Conservation (phyloP, 2,888 invertebrate genomes). For the Catocala nupta region DNA sequence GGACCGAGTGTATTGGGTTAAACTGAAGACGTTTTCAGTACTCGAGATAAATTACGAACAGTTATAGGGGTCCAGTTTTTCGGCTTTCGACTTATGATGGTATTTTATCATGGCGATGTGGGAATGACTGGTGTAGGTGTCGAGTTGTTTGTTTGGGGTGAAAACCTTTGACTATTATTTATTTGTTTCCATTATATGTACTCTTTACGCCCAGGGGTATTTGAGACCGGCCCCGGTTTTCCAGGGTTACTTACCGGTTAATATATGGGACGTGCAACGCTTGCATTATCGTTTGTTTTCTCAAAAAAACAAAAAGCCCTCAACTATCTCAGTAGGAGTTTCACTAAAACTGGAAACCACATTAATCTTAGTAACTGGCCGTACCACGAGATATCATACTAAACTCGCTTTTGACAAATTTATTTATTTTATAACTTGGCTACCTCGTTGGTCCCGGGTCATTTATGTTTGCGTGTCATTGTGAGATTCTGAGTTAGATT, state of each 20-base stretch:
- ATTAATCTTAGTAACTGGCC: conserved; percentile 76
- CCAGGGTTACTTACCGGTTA: conserved; percentile 28
- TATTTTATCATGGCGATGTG: conserved; percentile 76
- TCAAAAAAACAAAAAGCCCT: conserved; percentile 52
- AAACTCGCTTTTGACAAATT: conserved; percentile 17
- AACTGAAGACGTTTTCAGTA: conserved; percentile 80
- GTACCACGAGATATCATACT: conserved; percentile 56
- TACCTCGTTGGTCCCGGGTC: too few species aligned
- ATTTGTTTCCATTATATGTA: conserved; percentile 51
- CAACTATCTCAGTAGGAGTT: conserved; percentile 68
- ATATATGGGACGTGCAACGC: conserved; percentile 2
- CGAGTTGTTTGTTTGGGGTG: conserved; percentile 56
- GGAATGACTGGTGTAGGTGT: conserved; percentile 61
- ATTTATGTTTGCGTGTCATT: too few species aligned
- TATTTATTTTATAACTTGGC: background rate
- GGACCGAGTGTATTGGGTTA: conserved; percentile 85
- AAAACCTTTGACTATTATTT: conserved; percentile 51
- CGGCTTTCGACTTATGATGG: conserved; percentile 78
- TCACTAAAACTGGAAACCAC: conserved; percentile 72
- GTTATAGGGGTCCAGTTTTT: conserved; percentile 85
- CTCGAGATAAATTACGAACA: conserved; percentile 77
- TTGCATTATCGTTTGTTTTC: conserved; percentile 18
- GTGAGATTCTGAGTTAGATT: too few species aligned
- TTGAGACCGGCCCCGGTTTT: conserved; percentile 28
- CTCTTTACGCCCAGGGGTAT: conserved; percentile 41